phyloP scores from a whole-genome alignment of 2,888 invertebrate species.

The Andrena hattorfiana region DNA sequence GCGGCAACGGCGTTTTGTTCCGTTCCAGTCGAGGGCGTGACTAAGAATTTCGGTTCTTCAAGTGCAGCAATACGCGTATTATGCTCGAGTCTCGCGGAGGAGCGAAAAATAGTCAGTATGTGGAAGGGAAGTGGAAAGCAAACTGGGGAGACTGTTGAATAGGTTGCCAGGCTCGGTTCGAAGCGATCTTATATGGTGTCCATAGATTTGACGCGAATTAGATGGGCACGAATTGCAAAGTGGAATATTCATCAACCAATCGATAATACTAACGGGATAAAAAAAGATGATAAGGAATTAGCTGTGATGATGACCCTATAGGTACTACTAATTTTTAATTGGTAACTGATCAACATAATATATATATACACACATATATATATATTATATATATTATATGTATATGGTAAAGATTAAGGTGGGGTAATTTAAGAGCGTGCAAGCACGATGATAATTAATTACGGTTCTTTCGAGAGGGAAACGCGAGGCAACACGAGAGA shows the following conservation, averaged over 20 bases:
- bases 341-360: slow-evolving; percentile 63
- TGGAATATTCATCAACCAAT: slow-evolving; percentile 55
- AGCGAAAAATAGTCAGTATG: slow-evolving; percentile 48
- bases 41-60: slow-evolving; percentile 20
- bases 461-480: slow-evolving; percentile 11
- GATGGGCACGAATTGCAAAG: slow-evolving; percentile 41
- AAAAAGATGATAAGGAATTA: slow-evolving; percentile 74
- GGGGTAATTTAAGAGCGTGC: slow-evolving; percentile 65
- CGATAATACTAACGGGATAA: slow-evolving; percentile 56
- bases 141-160: not conserved
- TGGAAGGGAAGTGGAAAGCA: not conserved
- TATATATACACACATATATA: slow-evolving; percentile 56
- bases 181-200: slow-evolving; percentile 5
- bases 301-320: slow-evolving; percentile 83
- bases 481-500: not conserved
- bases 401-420: slow-evolving; percentile 70
- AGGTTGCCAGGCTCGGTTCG: slow-evolving; percentile 36
- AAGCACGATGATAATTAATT: slow-evolving; percentile 64
- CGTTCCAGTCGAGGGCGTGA: slow-evolving; percentile 54
- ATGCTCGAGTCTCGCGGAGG: slow-evolving; percentile 43
- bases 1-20: slow-evolving; percentile 45
- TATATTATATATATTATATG: slow-evolving; percentile 68
- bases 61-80: slow-evolving; percentile 35
- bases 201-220: not conserved
- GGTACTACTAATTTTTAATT: slow-evolving; percentile 82